Conservation (phyloP, 2,113 vertebrate species). For the Entosphenus tridentatus region DNA sequence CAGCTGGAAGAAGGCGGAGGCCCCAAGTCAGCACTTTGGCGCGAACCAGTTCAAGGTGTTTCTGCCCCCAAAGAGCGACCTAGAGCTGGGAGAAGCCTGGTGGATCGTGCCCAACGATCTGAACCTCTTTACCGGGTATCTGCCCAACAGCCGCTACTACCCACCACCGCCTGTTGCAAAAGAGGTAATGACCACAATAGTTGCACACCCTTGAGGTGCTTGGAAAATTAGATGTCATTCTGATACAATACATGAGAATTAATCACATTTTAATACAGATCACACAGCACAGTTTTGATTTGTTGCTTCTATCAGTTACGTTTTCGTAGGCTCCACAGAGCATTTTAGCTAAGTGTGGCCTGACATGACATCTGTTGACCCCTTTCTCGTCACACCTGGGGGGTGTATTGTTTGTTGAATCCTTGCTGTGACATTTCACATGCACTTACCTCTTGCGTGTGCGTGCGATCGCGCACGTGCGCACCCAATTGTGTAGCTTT, state of each 20-base stretch:
- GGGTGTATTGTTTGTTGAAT: no score
- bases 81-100: constrained; percentile 48
- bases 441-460: no score
- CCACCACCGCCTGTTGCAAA: constrained; percentile 61
- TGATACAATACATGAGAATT: neutral
- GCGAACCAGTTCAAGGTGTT: constrained; percentile 58
- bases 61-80: constrained; percentile 50
- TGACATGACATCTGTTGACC: no score
- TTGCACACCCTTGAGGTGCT: neutral
- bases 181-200: constrained; percentile 33
- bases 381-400: no score
- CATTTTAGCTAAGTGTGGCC: no score
- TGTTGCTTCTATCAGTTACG: no score
- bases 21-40: constrained; percentile 25
- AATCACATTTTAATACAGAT: neutral
- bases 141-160: constrained; percentile 83
- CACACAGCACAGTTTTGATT: neutral
- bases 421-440: no score
- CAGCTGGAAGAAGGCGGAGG: constrained; percentile 45
- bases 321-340: no score
- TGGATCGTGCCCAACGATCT: constrained; percentile 82
- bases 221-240: neutral
- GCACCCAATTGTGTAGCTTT: no score
- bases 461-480: no score
- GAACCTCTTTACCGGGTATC: constrained; percentile 74